Conservation (phyloP, 1,140 invertebrate species). For the Lordiphosa clarofinis region DNA sequence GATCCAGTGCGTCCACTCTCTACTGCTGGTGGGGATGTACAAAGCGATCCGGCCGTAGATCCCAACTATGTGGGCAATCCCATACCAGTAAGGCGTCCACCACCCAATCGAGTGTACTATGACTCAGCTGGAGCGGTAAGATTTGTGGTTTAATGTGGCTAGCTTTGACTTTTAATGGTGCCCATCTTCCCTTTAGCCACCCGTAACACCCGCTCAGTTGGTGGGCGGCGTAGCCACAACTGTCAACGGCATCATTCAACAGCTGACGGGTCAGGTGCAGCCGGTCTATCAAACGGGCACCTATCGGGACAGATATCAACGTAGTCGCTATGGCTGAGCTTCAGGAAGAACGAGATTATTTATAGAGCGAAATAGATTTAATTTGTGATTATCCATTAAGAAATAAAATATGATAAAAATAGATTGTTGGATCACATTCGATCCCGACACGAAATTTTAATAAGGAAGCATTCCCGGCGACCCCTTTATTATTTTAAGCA, state of each 20-base stretch:
- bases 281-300: slow-evolving; percentile 67
- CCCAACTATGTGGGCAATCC: slow-evolving; percentile 48
- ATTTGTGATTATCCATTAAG: slow-evolving; percentile 22
- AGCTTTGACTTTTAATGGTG: not conserved
- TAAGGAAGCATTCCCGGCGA: no score
- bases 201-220: slow-evolving; percentile 66
- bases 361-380: slow-evolving; percentile 21
- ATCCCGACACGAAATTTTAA: no score
- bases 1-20: slow-evolving; percentile 35
- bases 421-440: no score
- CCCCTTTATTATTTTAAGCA: no score
- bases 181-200: slow-evolving; percentile 31
- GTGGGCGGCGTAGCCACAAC: slow-evolving; percentile 68
- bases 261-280: slow-evolving; percentile 71
- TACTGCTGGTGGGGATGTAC: slow-evolving; percentile 29
- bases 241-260: slow-evolving; percentile 74
- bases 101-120: slow-evolving; percentile 69
- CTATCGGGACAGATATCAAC: slow-evolving; percentile 32
- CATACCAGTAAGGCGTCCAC: slow-evolving; percentile 52
- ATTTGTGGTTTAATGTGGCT: no score
- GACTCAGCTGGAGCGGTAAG: slow-evolving; percentile 73
- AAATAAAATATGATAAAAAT: slow-evolving; percentile 6
- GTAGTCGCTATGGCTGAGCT: slow-evolving; percentile 53
- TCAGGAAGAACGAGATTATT: not conserved
- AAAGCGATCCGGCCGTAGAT: slow-evolving; percentile 71